These are phyloP conservation scores for Candoia aspera DNA, from an alignment of 2,113 vertebrate species.

Conservation along the genomic window DNA sequence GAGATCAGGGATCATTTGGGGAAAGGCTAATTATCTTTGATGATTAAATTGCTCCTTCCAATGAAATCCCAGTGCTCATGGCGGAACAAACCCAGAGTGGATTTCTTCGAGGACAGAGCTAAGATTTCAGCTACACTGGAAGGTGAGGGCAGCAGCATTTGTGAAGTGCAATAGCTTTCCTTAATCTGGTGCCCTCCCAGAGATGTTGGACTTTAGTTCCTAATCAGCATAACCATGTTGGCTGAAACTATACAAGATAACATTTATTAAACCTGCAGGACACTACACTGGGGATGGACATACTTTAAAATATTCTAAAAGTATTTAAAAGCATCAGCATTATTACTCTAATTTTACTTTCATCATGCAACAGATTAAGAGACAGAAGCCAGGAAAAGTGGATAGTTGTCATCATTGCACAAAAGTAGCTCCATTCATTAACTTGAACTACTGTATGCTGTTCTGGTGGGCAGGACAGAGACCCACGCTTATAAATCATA, in stretches of 20 bases:
- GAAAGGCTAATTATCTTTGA: background rate
- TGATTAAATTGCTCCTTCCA: background rate
- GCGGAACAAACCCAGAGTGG: background rate
- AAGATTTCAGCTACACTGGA: background rate
- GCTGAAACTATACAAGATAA: background rate
- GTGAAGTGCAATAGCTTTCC: background rate
- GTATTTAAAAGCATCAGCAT: background rate
- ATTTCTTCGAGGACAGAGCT: background rate
- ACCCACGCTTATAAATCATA: background rate
- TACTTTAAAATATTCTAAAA: background rate
- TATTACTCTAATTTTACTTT: background rate
- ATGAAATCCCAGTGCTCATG: background rate
- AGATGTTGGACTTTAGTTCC: background rate
- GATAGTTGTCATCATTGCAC: background rate
- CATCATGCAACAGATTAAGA: background rate
- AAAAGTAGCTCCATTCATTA: background rate
- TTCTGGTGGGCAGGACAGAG: background rate
- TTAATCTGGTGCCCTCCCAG: background rate
- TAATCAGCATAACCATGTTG: background rate
- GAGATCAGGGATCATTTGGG: slow-evolving; percentile 30
- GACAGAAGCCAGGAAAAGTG: background rate
- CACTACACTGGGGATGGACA: background rate
- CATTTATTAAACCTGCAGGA: background rate
- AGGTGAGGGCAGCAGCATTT: background rate
- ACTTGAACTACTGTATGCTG: background rate